Base-by-base conservation (phyloP, 1,140 invertebrate genomes). In the Scaptomyza graminum region DNA sequence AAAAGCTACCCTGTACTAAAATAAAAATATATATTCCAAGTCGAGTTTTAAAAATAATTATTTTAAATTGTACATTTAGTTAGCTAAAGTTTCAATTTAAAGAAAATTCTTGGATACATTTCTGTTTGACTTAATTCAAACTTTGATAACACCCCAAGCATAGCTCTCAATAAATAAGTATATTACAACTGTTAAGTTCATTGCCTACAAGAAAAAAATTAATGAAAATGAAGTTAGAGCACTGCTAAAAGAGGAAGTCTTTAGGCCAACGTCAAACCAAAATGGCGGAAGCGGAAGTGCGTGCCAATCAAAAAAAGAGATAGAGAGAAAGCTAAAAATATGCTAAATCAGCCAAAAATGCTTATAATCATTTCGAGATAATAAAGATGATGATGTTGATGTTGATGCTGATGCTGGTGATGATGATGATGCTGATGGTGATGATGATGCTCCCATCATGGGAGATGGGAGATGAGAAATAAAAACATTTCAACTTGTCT, bases 311-410 rank as follows among this genome's bases (percentile, higher is more conserved):
- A 43, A 47, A 57, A 43, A 15, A 56, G 16, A 62, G 41, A 47
- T 37, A 6, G 18, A 55, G 8, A n/a, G 51, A 50, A 60, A 51
- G 15, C 31, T 41, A 25, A 50, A 78, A 81, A 87, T 81, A 87
- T 81, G 82, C 78, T 81, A 87, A 87, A 87, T 87, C 82, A 87
- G 82, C 78, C 75, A 76, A 85, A 81, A 88, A 87, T 88, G 72
- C 66, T 88, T 76, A 82, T 74, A 87, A 88, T 87, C 83, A 88
- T 88, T 76, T 70, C 46, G 56, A 73, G 49, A 68, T 73, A 62
- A 77, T 77, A 64, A 74, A 62, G 59, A 60, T 69, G 62, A 62
- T 49, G 49, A 76, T 76, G 52, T 61, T 65, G 43, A 68, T 68
- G 54, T 52, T 61, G 70, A 43, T 49, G 70, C 59, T 80, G 52